These are phyloP conservation scores for Eremophila alpestris DNA, from an alignment of 2,797 vertebrate genomes.

Conservation along the genomic window DNA sequence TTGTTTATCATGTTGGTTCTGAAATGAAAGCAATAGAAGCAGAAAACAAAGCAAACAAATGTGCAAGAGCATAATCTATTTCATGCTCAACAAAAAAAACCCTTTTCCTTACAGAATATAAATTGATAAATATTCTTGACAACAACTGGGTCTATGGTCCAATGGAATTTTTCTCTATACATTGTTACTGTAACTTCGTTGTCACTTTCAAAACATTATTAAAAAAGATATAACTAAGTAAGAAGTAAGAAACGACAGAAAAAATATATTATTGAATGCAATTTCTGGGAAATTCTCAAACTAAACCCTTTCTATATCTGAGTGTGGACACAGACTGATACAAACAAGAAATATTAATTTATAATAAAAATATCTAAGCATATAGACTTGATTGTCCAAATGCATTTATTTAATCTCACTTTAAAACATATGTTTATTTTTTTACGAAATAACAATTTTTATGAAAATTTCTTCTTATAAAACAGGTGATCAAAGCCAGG, in stretches of 20 bases:
- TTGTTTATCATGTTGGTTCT: background rate
- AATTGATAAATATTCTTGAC: background rate
- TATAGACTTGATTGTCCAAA: background rate
- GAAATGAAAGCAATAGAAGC: background rate
- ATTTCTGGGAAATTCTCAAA: background rate
- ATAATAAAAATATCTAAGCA: background rate
- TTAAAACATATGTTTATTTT: background rate
- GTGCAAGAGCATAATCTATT: background rate
- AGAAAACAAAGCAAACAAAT: conserved; percentile 2
- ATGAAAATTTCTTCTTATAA: background rate
- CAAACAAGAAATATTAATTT: background rate
- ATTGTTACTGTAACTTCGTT: background rate
- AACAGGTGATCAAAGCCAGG: background rate
- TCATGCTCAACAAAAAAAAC: background rate
- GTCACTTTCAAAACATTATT: background rate
- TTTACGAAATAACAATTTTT: background rate
- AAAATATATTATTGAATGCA: background rate
- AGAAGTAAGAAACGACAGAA: background rate
- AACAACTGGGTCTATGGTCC: background rate
- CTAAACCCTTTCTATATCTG: background rate
- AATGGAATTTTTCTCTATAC: background rate
- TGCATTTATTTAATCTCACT: background rate
- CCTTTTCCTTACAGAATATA: background rate
- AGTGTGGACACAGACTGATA: background rate
- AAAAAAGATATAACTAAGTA: background rate